Base-by-base conservation (phyloP, 2,797 vertebrate species). In the Poeciliopsis paucimaculata region DNA sequence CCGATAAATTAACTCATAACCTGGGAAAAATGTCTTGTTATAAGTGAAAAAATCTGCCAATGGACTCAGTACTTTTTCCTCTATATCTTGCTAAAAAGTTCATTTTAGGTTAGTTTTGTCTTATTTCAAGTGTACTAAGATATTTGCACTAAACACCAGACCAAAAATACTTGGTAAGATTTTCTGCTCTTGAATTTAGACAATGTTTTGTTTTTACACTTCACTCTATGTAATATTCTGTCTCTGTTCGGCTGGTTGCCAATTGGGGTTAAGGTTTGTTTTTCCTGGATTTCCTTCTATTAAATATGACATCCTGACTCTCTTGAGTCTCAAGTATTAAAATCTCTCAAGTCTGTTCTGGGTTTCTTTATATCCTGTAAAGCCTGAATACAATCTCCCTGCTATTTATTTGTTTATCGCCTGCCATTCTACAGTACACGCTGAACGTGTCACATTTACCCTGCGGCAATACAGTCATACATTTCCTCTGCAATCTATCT, bases 321-420 rank as follows among this genome's bases (percentile, higher is more conserved):
- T 55, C 62, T 51, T 49, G 26, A 43, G n/a, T 46, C 5, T 34
- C 60, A 23, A 10, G 53, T 46, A 72, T 41, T 34, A 78, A 47
- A 72, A 72, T 46, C 18, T 15, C 23, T 55, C 31, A 64, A 9
- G 20, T 81, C 2, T 20, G 20, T 62, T 78, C 51, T 0, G 0
- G 41, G 46, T 36, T 53, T 68, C 23, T 39, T 55, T 53, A 45
- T 73, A 73, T 77, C 4, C 36, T 45, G 64, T 72, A 47, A 72
- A n/a, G 26, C 71, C 43, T 1, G 49, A 51, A 57, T 46, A 28
- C 74, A 79, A 79, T 68, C 74, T 76, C 70, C 51, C 72, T 55
- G 73, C 49, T 72, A 79, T 57, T 72, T 76, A 71, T 71, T 73
- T 78, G 75, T 31, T 76, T 79, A 66, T 73, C 39, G 41, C 64